Evolutionary conservation across 2,113 vertebrate genomes (phyloP), one percentile per base, ranked within the genome.

Genomic region (Phycodurus eques): DNA sequence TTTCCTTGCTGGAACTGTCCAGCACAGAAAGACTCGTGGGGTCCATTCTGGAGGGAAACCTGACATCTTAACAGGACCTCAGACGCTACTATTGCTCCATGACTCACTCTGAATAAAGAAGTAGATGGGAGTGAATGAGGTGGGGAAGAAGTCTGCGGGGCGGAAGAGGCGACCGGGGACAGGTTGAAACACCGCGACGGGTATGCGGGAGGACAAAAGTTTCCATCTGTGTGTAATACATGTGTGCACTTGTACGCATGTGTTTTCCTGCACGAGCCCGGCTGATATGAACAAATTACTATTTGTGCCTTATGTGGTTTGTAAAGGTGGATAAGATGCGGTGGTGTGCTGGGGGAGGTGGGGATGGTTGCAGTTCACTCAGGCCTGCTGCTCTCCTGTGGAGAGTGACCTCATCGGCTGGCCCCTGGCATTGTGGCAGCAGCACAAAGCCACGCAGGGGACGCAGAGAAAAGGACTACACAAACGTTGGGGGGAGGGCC

Each of bases 361-460:
- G 87, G 75, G 85, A 84, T 82, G 84, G 83, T 80, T 12, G 81
- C 44, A 80, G 82, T 80, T 88, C 87, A 90, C 77, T 88, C 81
- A 89, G 86, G 86, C 88, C 88, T 88, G 84, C 85, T 88, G 88
- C 78, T 88, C 90, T 90, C 90, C 90, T 77, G 88, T 85, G 84
- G 88, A 87, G 90, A 85, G 79, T 89, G 90, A 91, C 88, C 90
- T 88, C 90, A 88, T 88, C 80, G 83, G 76, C 78, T 87, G 88
- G 87, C 90, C 88, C 82, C 88, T 88, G 84, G 86, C 77, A 88
- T 90, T 90, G 87, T 91, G 84, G 84, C 85, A 78, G 71, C 74
- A 78, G 83, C 85, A 90, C 88, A 91, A 91, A 91, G 88, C 88
- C 86, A 88, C 51, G 78, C 83, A 85, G 85, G 88, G 80, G 85